Base-by-base conservation (phyloP, 2,797 vertebrate genomes). In the Peromyscus attwateri region DNA sequence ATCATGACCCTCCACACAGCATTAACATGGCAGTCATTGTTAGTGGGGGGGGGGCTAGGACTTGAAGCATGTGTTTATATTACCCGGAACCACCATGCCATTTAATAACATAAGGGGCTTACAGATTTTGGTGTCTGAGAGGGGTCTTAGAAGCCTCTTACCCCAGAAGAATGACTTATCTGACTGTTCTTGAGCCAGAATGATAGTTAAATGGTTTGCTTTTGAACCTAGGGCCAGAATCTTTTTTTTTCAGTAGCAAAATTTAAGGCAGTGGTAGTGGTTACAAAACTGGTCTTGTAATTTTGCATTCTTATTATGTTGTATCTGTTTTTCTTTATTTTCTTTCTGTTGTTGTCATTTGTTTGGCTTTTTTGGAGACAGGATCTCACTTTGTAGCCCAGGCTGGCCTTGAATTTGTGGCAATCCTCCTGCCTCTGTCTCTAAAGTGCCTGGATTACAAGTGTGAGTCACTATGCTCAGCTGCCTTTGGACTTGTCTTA, bases 231-330 rank as follows among this genome's bases (percentile, higher is more conserved):
- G 82, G 88, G 16, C n/a, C 84, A 91, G 57, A 73, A 13, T 85
- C 66, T 21, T 91, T 94, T 25, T 93, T 93, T 97, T 89, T 82
- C 37, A 93, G 49, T 49, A 43, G 25, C 46, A 29, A 94, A 89
- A 75, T 95, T 93, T 68, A 92, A 79, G 66, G 9, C 25, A 34
- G 68, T 94, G 91, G n/a, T 68, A 68, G 89, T 93, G 91, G 46
- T 73, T 82, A 49, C 55, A 82, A 93, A 92, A 79, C 17, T n/a
- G 55, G 40, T 93, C n/a, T 40, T 40, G 25, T 21, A 89, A 66
- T 79, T 92, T 89, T 91, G 68, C 70, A 79, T 81, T 92, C 57
- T 89, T 37, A 55, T 91, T 37, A 37, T n/a, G 1, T 76, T 8
- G 8, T 57, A 25, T 73, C 64, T 46, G 29, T 68, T n/a, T n/a